phyloP scores from a whole-genome alignment of 64 coral and sea anemone genomes.

The Montipora efflorescens region DNA sequence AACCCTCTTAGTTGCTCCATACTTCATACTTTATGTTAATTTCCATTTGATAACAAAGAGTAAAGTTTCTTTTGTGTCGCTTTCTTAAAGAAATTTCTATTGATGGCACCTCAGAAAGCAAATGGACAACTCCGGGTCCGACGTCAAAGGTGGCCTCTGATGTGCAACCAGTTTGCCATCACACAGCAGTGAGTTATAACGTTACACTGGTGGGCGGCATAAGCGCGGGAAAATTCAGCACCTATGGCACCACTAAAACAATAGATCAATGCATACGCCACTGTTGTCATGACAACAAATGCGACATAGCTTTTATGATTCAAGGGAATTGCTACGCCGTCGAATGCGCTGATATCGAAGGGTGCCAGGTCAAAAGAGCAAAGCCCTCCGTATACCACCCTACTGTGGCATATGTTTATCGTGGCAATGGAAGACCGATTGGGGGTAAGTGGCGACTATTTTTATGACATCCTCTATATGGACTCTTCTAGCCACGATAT shows the following conservation, averaged over 20 bases:
- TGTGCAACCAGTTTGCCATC: conserved; percentile 62
- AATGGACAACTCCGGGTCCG: background rate
- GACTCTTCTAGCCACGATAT: no score
- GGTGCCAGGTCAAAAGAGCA: conserved; percentile 87
- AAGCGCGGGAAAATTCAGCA: conserved; percentile 92
- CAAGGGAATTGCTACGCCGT: conserved; percentile 94
- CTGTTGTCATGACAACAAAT: conserved; percentile 91
- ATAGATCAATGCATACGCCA: conserved; percentile 91
- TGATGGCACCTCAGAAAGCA: conserved; percentile 10
- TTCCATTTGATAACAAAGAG: no score
- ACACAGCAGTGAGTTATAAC: conserved; percentile 85
- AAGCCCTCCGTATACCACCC: conserved; percentile 86
- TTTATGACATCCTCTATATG: no score
- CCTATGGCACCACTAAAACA: conserved; percentile 69
- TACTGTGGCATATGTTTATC: conserved; percentile 86
- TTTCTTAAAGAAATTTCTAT: conserved; percentile 10
- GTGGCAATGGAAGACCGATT: conserved; percentile 73
- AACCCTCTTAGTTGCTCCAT: no score
- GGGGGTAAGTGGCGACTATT: conserved; percentile 43
- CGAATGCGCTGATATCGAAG: conserved; percentile 59
- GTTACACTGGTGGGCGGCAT: conserved; percentile 88
- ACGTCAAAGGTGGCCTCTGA: background rate
- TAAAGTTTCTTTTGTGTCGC: background rate
- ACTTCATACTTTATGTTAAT: no score
- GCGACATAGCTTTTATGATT: conserved; percentile 92